Percentiles rank a stretch among this genome's conserved stretches.
These are phyloP conservation scores for Labeo calbasu DNA, from an alignment of 2,797 vertebrate species.

Conservation along the genomic window DNA sequence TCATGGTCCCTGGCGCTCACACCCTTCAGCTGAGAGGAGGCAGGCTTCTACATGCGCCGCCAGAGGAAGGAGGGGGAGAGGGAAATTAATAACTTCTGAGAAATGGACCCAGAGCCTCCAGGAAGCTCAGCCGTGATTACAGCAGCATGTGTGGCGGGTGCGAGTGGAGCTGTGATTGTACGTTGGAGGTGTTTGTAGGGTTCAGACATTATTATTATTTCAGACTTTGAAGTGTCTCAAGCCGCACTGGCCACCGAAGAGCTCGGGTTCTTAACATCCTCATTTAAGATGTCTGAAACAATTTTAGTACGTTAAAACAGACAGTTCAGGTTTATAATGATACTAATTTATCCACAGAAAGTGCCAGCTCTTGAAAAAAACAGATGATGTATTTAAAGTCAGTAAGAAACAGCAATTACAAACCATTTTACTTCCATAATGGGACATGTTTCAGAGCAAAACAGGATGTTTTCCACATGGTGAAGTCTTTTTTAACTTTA, in stretches of 20 bases:
- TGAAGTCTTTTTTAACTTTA: background rate
- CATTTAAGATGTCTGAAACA: background rate
- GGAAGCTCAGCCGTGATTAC: constrained; percentile 53
- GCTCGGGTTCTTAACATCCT: background rate
- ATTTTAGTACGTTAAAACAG: background rate
- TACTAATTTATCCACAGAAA: background rate
- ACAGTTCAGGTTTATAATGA: background rate
- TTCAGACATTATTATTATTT: constrained; percentile 1
- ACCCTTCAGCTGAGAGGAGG: constrained; percentile 65
- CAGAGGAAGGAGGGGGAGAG: constrained; percentile 55
- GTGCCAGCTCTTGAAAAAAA: background rate
- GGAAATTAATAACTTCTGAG: constrained; percentile 64
- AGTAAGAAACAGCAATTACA: background rate
- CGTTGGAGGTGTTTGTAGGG: constrained; percentile 7
- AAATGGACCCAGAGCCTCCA: constrained; percentile 61
- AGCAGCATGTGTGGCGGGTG: constrained; percentile 53
- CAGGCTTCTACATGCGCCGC: constrained; percentile 49
- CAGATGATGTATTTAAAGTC: background rate
- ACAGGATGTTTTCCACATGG: too few relatives aligned
- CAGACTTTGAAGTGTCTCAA: background rate
- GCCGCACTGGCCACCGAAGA: background rate
- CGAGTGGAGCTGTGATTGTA: background rate
- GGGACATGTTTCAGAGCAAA: background rate
- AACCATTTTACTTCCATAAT: background rate
- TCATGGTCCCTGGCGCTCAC: constrained; percentile 53